phyloP scores from a whole-genome alignment of 2,797 vertebrate genomes.

The Sarcoramphus papa region DNA sequence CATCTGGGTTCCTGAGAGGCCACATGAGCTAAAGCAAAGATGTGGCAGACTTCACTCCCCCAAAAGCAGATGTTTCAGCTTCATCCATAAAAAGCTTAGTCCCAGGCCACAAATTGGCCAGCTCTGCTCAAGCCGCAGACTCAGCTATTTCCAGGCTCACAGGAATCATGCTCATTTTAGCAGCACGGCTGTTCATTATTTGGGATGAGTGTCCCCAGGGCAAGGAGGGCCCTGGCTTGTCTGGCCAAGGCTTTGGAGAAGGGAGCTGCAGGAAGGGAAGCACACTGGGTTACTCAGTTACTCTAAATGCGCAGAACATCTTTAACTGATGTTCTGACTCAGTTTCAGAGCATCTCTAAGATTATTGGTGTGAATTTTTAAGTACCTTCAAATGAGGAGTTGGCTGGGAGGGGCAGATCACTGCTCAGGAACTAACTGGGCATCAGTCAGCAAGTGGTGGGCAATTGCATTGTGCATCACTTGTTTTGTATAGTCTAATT shows the following conservation, averaged over 20 bases:
- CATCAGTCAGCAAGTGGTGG: too few species aligned
- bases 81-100: not conserved
- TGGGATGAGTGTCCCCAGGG: constrained; percentile 14
- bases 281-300: not conserved
- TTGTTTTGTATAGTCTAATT: too few species aligned
- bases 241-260: constrained; percentile 18
- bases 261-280: not conserved
- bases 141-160: not conserved
- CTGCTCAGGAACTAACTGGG: too few species aligned
- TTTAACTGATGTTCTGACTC: not conserved
- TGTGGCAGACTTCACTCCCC: not conserved
- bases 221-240: not conserved
- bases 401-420: too few species aligned
- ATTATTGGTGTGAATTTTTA: not conserved
- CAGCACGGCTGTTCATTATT: constrained; percentile 15
- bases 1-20: not conserved
- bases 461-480: too few species aligned
- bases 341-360: not conserved
- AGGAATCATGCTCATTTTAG: not conserved
- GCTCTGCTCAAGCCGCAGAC: not conserved
- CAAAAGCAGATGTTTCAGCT: not conserved
- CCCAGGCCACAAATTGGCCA: not conserved
- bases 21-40: not conserved
- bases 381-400: not conserved
- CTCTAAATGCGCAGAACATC: not conserved